Conservation (phyloP, 2,797 vertebrate species). For the Eupleurogrammus muticus region DNA sequence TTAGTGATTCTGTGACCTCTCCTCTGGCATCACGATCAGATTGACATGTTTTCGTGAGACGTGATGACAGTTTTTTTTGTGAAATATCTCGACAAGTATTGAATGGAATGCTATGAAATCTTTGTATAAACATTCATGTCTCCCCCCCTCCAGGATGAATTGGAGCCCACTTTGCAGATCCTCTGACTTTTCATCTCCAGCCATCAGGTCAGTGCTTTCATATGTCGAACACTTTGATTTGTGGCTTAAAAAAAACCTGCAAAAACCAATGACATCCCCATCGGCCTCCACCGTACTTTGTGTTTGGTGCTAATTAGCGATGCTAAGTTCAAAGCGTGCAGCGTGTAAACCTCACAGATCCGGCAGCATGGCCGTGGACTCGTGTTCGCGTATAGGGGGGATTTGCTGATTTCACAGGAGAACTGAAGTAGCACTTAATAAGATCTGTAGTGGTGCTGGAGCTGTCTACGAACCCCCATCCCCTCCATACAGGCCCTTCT, state of each 20-base stretch:
- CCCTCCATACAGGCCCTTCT: too few relatives aligned
- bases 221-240: too few relatives aligned
- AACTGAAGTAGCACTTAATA: neutral
- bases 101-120: neutral
- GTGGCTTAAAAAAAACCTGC: too few relatives aligned
- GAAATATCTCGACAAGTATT: neutral
- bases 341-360: neutral
- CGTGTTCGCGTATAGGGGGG: neutral
- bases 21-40: neutral
- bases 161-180: too few relatives aligned
- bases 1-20: neutral
- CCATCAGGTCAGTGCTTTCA: too few relatives aligned
- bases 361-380: neutral
- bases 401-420: constrained; percentile 7
- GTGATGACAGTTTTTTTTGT: neutral
- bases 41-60: neutral
- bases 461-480: too few relatives aligned
- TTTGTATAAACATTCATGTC: neutral
- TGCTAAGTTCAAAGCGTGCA: too few relatives aligned
- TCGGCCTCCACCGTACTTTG: too few relatives aligned
- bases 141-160: neutral
- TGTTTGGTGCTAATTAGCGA: too few relatives aligned
- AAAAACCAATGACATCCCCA: too few relatives aligned
- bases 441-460: too few relatives aligned
- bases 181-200: too few relatives aligned